Evolutionary conservation across 2,888 invertebrate genomes (phyloP).

Genomic region (Priocnemis perturbator): DNA sequence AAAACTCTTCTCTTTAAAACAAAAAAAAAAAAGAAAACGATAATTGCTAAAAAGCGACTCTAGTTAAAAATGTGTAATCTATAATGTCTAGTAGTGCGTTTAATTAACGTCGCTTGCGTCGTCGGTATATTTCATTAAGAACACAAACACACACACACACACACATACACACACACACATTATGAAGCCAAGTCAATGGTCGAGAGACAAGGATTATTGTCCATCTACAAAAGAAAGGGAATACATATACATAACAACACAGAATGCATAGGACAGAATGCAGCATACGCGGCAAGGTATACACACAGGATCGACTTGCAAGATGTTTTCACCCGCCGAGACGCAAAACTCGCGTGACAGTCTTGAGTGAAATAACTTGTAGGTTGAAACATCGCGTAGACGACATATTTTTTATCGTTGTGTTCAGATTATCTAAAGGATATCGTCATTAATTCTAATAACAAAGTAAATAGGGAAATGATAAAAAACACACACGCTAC

Average conservation of each 20-base stretch:
- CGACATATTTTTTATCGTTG: constrained; percentile 38
- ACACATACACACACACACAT: constrained; percentile 25
- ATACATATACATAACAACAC: constrained; percentile 24
- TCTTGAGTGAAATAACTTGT: constrained; percentile 32
- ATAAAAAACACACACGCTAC: too few species aligned
- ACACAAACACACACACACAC: not conserved
- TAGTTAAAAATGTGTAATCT: constrained; percentile 54
- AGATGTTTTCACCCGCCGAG: constrained; percentile 30
- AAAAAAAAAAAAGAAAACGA: constrained; percentile 26
- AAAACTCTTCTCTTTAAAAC: constrained; percentile 32
- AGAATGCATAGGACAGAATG: constrained; percentile 18
- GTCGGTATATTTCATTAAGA: constrained; percentile 55
- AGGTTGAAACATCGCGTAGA: constrained; percentile 26
- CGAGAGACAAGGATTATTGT: constrained; percentile 14
- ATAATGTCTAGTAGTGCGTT: constrained; percentile 58
- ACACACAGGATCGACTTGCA: constrained; percentile 26
- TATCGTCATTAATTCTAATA: constrained; percentile 11
- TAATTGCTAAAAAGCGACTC: constrained; percentile 48
- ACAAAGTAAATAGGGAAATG: not conserved
- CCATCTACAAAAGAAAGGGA: not conserved
- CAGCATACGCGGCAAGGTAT: not conserved
- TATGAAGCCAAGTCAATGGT: constrained; percentile 25
- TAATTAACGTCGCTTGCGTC: constrained; percentile 61
- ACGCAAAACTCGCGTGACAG: constrained; percentile 18
- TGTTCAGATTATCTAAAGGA: constrained; percentile 30